phyloP scores from a whole-genome alignment of 2,797 vertebrate species.

The Neomorphus geoffroyi region DNA sequence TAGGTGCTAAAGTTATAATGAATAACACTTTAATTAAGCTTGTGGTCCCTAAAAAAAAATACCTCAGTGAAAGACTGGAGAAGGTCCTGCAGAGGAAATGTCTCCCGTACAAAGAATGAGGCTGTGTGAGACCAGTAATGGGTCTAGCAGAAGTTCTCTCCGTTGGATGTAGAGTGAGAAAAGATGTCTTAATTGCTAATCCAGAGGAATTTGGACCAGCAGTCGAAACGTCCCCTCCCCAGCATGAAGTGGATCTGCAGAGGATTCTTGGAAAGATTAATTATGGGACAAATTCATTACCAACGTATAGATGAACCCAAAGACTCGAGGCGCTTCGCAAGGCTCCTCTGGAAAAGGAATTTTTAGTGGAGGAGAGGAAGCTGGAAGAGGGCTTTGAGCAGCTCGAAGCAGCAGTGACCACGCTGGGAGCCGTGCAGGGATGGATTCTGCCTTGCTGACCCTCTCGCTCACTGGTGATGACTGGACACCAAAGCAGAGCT shows the following conservation, averaged over 20 bases:
- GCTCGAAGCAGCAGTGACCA: not conserved
- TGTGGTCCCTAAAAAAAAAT: not conserved
- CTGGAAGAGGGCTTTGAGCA: not conserved
- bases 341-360: not conserved
- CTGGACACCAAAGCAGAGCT: accelerated
- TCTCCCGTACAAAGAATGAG: not conserved
- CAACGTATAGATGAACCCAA: not conserved
- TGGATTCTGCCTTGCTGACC: not conserved
- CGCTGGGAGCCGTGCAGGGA: accelerated
- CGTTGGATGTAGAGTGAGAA: slow-evolving; percentile 2
- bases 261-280: not conserved
- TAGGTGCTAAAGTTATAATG: not conserved
- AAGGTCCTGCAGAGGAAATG: not conserved
- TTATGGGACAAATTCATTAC: not conserved
- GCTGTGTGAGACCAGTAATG: slow-evolving; percentile 37
- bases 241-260: accelerated
- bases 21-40: slow-evolving; percentile 18
- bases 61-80: slow-evolving; percentile 1
- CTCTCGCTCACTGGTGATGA: accelerated
- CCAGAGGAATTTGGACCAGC: slow-evolving; percentile 1
- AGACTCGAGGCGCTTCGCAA: not conserved
- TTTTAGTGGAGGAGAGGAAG: not conserved
- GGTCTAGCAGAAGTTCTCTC: slow-evolving; percentile 49
- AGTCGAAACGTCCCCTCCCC: not conserved
- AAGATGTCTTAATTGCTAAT: slow-evolving; percentile 62